Base-by-base conservation (phyloP, 2,888 invertebrate species). In the Dioctria rufipes region DNA sequence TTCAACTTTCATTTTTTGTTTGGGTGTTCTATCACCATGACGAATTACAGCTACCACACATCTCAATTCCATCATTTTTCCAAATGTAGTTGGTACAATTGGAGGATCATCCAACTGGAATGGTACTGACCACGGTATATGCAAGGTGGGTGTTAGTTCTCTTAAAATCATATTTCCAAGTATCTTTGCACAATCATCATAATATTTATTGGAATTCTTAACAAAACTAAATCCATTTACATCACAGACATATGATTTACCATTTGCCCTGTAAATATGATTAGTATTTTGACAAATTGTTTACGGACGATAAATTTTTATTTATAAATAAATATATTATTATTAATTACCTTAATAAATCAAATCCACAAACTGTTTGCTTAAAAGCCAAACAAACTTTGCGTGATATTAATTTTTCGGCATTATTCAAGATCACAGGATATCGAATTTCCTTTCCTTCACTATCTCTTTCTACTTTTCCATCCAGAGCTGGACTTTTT, bases 1-100 rank as follows among this genome's bases (percentile, higher is more conserved):
- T 92, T 98, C 98, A 84, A 99, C 98, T 90, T 99, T 99, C 99
- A 99, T 99, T 90, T 99, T 99, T 90, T 99, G 99, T 88, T 99
- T 99, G 0, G 99, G 99, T 11, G 99, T 99, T 84, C 99, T 91
- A 89, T 99, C 99, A 0, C 99, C 99, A 87, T 99, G 99, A 81
- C 99, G 90, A 82, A 99, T 99, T 5, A 99, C 96, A 40, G 96
- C 99, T 60, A 98, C 97, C 3, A 99, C 99, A 88, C 99, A 99
- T 46, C 99, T 91, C 82, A 94, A 87, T 85, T 94, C 94, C 94
- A 94, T 94, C 97, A 99, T 98, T 91, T 98, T 98, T 13, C 99
- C 99, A 87, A 98, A 98, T 0, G 99, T 99, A 0, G 99, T 99
- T 1, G 99, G 98, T 71, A 99, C 99, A 83, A 99, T 97, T 1